phyloP scores from a whole-genome alignment of 1,140 invertebrate genomes.

The Euglossa dilemma region DNA sequence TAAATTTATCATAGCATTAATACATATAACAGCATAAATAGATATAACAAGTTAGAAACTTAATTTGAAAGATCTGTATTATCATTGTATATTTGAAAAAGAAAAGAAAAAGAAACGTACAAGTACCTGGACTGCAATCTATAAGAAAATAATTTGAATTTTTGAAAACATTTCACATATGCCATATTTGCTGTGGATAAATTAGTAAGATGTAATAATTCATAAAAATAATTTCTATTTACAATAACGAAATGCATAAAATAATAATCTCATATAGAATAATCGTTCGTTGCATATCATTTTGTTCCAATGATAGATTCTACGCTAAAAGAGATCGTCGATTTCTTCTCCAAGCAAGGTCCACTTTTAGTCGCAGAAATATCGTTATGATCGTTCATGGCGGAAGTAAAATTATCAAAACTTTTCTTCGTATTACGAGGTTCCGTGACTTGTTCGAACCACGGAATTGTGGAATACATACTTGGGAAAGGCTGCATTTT shows the following conservation, averaged over 20 bases:
- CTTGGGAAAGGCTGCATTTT: constrained; percentile 37
- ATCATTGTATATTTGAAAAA: constrained; percentile 3
- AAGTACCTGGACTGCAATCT: constrained; percentile 1
- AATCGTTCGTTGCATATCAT: constrained; percentile 37
- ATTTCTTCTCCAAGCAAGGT: constrained; percentile 68
- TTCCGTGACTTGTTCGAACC: constrained; percentile 58
- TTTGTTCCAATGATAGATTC: constrained; percentile 79
- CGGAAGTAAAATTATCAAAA: constrained; percentile 57
- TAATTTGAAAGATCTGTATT: neutral
- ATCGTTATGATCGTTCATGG: constrained; percentile 21
- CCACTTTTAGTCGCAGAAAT: constrained; percentile 46
- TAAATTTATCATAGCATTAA: constrained; percentile 40
- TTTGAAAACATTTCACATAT: neutral
- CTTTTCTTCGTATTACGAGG: constrained; percentile 35
- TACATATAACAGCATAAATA: constrained; percentile 26
- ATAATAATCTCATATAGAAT: neutral
- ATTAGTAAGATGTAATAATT: neutral
- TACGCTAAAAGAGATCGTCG: constrained; percentile 78
- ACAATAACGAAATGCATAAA: constrained; percentile 31
- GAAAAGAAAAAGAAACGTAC: neutral
- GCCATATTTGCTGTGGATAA: constrained; percentile 1
- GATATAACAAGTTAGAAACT: constrained; percentile 12
- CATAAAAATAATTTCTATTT: constrained; percentile 16
- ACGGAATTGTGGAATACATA: constrained; percentile 58
- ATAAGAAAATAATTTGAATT: neutral